Percentiles rank a stretch among this genome's conserved stretches.
phyloP scores from a whole-genome alignment of 1,140 invertebrate genomes.

The Rhizoglyphus robini region DNA sequence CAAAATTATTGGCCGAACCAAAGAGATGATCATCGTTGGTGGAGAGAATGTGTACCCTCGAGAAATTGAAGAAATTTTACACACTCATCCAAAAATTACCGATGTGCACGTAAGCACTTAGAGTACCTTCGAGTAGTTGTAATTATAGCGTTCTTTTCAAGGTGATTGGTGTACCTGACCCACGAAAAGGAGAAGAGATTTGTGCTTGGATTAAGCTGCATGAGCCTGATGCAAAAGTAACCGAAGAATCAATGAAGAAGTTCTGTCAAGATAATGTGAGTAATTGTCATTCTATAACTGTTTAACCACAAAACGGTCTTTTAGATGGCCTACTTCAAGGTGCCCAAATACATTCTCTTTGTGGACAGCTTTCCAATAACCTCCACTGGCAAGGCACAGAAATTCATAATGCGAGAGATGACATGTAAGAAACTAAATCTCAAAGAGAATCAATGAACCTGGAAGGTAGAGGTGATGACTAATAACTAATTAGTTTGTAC shows the following conservation, averaged over 20 bases:
- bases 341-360: slow-evolving; percentile 57
- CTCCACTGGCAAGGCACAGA: slow-evolving; percentile 48
- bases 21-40: slow-evolving; percentile 26
- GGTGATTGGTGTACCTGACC: slow-evolving; percentile 26
- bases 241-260: slow-evolving; percentile 19
- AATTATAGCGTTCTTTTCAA: neutral
- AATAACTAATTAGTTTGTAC: too few species aligned
- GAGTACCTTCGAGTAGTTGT: too few species aligned
- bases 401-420: slow-evolving; percentile 26
- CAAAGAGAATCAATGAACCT: neutral
- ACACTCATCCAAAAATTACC: slow-evolving; percentile 48
- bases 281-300: neutral
- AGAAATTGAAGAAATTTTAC: slow-evolving; percentile 24
- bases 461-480: neutral
- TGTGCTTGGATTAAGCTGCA: slow-evolving; percentile 24
- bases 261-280: slow-evolving; percentile 25
- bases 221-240: neutral
- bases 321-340: slow-evolving; percentile 62
- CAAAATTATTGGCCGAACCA: slow-evolving; percentile 56
- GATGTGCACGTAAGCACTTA: slow-evolving; percentile 31
- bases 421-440: slow-evolving; percentile 17
- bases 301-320: slow-evolving; percentile 23
- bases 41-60: slow-evolving; percentile 27
- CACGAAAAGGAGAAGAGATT: slow-evolving; percentile 24
- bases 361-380: slow-evolving; percentile 63